A percentile compares a stretch with the other conserved stretches of the same genome.
Evolutionary conservation across 1,140 invertebrate genomes (phyloP).

Genomic region (Antheraea pernyi): DNA sequence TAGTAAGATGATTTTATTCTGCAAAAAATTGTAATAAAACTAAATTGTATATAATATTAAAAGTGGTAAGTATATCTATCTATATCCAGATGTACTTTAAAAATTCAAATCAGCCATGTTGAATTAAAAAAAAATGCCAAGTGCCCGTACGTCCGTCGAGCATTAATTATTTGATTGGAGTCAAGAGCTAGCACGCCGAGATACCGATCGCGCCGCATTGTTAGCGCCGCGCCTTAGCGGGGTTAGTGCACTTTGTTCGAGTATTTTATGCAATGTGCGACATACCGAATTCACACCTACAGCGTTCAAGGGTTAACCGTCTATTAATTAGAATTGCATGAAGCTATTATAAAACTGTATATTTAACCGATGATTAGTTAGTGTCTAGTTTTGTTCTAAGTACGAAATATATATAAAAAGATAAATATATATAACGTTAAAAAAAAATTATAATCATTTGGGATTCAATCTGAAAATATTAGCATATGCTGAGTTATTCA

Average conservation of each 20-base stretch:
- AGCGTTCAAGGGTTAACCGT: slow-evolving; percentile 68
- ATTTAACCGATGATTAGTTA: too few relatives aligned
- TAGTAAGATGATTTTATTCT: too few relatives aligned
- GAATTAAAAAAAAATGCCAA: slow-evolving; percentile 61
- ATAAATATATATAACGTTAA: too few relatives aligned
- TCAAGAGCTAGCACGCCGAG: slow-evolving; percentile 73
- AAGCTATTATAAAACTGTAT: background rate
- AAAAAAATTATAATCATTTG: too few relatives aligned
- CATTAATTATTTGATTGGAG: slow-evolving; percentile 78
- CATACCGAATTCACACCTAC: slow-evolving; percentile 65
- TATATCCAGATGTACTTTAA: too few relatives aligned
- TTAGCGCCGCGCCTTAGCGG: slow-evolving; percentile 48
- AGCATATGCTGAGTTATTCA: too few relatives aligned
- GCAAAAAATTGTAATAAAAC: too few relatives aligned
- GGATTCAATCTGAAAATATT: too few relatives aligned
- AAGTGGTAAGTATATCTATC: too few relatives aligned
- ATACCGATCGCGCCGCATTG: slow-evolving; percentile 58
- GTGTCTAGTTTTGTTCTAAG: too few relatives aligned
- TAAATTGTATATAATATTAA: too few relatives aligned
- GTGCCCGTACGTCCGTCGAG: slow-evolving; percentile 64
- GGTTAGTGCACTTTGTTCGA: slow-evolving; percentile 39
- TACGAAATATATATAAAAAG: too few relatives aligned
- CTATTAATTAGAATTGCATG: slow-evolving; percentile 13
- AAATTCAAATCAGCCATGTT: slow-evolving; percentile 61
- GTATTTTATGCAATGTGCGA: slow-evolving; percentile 57